A percentile compares a stretch with the other conserved stretches of the same genome.
These are phyloP conservation scores for Calycopis cecrops DNA, from an alignment of 1,140 invertebrate genomes.

Conservation along the genomic window DNA sequence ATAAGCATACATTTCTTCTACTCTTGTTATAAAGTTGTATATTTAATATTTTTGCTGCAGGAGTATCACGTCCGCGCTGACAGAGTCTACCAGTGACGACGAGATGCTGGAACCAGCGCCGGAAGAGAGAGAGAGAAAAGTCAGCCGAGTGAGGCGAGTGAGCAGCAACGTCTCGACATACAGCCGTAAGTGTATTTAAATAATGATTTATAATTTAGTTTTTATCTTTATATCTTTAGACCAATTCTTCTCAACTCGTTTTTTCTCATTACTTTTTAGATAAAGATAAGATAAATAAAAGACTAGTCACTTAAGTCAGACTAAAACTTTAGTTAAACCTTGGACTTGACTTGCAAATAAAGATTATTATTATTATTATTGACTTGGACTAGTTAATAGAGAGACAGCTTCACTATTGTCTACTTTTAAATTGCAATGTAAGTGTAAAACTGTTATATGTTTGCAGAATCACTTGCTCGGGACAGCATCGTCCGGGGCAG, in stretches of 20 bases:
- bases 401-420: too few relatives aligned
- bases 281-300: too few relatives aligned
- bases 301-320: too few relatives aligned
- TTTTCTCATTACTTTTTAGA: too few relatives aligned
- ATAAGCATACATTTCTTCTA: too few relatives aligned
- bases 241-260: too few relatives aligned
- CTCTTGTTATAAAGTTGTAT: too few relatives aligned
- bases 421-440: too few relatives aligned
- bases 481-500: slow-evolving; percentile 40
- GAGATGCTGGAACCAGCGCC: slow-evolving; percentile 19
- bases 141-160: slow-evolving; percentile 19
- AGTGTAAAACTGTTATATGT: neutral
- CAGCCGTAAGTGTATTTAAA: slow-evolving; percentile 23
- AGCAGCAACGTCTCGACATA: slow-evolving; percentile 29
- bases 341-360: too few relatives aligned
- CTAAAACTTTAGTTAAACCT: neutral
- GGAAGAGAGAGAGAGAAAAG: slow-evolving; percentile 13
- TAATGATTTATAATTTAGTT: slow-evolving; percentile 10
- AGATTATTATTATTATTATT: too few relatives aligned
- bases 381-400: neutral
- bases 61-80: slow-evolving; percentile 29
- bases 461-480: slow-evolving; percentile 31
- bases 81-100: slow-evolving; percentile 26
- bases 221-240: slow-evolving; percentile 7
- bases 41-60: slow-evolving; percentile 20